Conservation (phyloP, 1,140 invertebrate genomes). For the Fopius arisanus region DNA sequence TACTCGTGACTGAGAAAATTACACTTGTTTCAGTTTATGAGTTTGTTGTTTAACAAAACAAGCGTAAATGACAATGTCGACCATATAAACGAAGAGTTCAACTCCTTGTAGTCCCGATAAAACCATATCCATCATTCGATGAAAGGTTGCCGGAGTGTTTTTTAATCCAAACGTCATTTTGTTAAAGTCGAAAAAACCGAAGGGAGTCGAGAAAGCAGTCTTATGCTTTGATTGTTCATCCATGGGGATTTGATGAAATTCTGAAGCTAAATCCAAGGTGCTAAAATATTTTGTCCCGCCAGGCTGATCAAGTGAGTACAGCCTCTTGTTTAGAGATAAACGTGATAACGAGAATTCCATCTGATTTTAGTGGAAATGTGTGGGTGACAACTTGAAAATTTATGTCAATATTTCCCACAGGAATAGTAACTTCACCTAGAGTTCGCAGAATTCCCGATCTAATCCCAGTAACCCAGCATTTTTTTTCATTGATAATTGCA, state of each 20-base stretch:
- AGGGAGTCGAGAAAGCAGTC: conserved; percentile 55
- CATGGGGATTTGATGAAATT: conserved; percentile 42
- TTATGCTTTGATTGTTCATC: conserved; percentile 50
- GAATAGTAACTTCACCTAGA: not conserved
- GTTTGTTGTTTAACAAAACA: no score
- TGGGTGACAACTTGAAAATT: not conserved
- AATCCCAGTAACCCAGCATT: not conserved
- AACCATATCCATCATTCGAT: not conserved
- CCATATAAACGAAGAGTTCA: not conserved
- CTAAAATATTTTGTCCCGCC: conserved; percentile 55
- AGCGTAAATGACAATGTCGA: no score
- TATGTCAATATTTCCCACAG: not conserved
- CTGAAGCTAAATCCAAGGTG: conserved; percentile 60
- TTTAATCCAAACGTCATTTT: conserved; percentile 29
- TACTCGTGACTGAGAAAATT: not conserved
- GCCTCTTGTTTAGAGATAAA: not conserved
- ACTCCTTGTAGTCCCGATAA: not conserved
- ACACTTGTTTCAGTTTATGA: conserved; percentile 7
- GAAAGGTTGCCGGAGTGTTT: not conserved
- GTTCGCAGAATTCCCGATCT: not conserved
- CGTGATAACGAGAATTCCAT: not conserved
- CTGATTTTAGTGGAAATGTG: not conserved
- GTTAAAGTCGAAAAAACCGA: conserved; percentile 50
- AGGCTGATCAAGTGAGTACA: conserved; percentile 42
- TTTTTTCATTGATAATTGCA: not conserved